phyloP scores from a whole-genome alignment of 2,888 invertebrate genomes.

The Neoitamus cyanurus region DNA sequence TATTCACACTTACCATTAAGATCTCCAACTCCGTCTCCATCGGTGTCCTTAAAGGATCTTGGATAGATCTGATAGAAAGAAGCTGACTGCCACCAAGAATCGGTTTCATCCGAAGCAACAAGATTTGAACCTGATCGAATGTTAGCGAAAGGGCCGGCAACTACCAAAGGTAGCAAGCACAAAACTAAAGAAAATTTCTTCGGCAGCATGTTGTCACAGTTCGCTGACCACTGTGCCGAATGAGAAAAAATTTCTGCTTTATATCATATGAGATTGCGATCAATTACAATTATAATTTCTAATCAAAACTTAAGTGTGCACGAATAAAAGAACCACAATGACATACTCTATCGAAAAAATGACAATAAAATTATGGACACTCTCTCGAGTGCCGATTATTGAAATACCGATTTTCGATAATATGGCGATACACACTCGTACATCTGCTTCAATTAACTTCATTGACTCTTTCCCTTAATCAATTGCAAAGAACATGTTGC shows the following conservation, averaged over 20 bases:
- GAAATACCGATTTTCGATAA: neutral
- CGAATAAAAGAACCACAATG: neutral
- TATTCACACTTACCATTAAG: constrained; percentile 71
- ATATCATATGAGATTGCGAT: neutral
- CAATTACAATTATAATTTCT: neutral
- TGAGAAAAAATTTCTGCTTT: neutral
- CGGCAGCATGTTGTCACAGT: neutral
- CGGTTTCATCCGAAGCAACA: constrained; percentile 50
- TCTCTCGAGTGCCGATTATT: neutral
- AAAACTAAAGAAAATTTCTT: neutral
- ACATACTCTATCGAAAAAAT: neutral
- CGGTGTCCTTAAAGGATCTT: constrained; percentile 84
- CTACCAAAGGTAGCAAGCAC: neutral
- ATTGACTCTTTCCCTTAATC: neutral
- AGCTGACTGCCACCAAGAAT: constrained; percentile 86
- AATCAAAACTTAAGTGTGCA: neutral
- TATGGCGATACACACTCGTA: neutral
- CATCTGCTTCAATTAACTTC: neutral
- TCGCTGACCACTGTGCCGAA: neutral
- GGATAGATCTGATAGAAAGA: constrained; percentile 89
- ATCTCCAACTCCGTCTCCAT: constrained; percentile 90
- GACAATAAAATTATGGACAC: neutral
- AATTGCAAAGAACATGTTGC: neutral
- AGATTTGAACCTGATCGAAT: constrained; percentile 58
- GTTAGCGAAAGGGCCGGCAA: constrained; percentile 59